Conservation (phyloP, 2,797 vertebrate species). For the Onychomys arenicola region DNA sequence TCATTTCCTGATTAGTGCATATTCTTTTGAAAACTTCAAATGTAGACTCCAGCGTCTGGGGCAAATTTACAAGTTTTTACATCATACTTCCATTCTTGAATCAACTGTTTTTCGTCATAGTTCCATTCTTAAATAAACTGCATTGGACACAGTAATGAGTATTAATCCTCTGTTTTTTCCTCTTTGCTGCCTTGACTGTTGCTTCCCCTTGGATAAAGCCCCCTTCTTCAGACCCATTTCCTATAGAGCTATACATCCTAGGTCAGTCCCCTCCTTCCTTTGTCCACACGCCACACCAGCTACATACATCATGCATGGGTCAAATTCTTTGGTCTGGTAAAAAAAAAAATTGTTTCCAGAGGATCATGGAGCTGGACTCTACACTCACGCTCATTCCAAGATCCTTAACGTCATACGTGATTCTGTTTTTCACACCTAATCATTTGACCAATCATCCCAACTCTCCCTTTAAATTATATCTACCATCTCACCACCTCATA, state of each 20-base stretch:
- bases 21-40: not conserved
- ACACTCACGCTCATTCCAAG: not conserved
- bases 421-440: constrained; percentile 52
- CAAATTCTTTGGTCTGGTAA: not conserved
- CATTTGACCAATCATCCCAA: constrained; percentile 47
- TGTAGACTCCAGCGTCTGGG: not conserved
- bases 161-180: not conserved
- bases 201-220: not conserved
- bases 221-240: not conserved
- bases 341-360: not conserved
- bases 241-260: not conserved
- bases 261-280: not conserved
- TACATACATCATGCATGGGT: not conserved
- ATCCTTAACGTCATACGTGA: not conserved
- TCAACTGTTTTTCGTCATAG: not conserved
- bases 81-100: not conserved
- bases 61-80: not conserved
- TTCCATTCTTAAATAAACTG: not conserved
- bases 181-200: not conserved
- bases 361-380: not conserved
- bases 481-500: constrained; percentile 59
- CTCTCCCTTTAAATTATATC: constrained; percentile 64
- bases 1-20: not conserved
- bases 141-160: not conserved
- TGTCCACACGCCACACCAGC: not conserved